phyloP scores from a whole-genome alignment of 2,888 invertebrate genomes.

The Heliconius charithonia region DNA sequence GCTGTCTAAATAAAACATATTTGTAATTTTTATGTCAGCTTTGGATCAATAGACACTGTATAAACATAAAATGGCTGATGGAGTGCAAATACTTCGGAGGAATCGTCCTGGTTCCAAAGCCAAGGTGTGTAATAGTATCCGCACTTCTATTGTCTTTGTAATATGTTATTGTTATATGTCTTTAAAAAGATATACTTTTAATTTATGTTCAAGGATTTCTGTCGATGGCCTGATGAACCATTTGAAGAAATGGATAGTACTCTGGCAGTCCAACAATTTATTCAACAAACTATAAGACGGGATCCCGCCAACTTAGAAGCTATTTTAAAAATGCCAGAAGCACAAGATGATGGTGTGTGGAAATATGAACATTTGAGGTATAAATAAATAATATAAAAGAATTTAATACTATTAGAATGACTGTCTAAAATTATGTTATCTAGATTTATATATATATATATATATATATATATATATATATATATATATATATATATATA shows the following conservation, averaged over 20 bases:
- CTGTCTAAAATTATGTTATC: too few relatives aligned
- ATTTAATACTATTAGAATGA: not conserved
- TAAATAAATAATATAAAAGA: not conserved
- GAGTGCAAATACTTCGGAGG: constrained; percentile 84
- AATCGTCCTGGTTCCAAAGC: constrained; percentile 96
- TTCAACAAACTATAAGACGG: constrained; percentile 97
- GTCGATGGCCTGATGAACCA: constrained; percentile 98
- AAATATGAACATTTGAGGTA: constrained; percentile 99
- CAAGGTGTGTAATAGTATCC: constrained; percentile 83
- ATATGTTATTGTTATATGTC: not conserved
- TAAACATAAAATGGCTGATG: constrained; percentile 46
- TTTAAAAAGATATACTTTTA: constrained; percentile 9
- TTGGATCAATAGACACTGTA: constrained; percentile 30
- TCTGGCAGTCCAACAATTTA: constrained; percentile 98
- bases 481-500: too few relatives aligned
- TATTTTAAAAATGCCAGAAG: constrained; percentile 97
- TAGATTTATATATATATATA: too few relatives aligned
- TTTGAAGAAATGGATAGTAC: constrained; percentile 99
- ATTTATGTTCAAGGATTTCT: constrained; percentile 90
- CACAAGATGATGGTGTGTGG: constrained; percentile 99
- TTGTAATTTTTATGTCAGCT: not conserved
- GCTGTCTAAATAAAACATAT: not conserved
- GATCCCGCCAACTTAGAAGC: constrained; percentile 97
- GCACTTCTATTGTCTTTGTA: not conserved
- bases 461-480: too few relatives aligned